A percentile compares a stretch with the other conserved stretches of the same genome.
Evolutionary conservation across 2,113 vertebrate genomes (phyloP).

Genomic region (Petromus typicus): DNA sequence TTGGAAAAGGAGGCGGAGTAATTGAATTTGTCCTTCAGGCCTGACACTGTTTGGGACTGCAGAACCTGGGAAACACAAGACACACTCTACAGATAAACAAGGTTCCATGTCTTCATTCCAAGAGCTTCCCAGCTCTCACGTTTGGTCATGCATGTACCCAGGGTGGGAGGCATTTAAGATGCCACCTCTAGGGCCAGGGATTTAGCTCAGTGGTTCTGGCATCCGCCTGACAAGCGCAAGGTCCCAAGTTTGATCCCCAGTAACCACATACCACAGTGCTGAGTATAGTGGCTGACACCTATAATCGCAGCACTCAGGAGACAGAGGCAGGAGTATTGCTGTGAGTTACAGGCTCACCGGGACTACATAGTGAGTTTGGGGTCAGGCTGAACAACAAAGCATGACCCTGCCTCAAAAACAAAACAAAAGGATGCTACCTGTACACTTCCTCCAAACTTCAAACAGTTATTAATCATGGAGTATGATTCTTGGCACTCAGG

Average conservation of each 20-base stretch:
- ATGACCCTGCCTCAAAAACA: too few relatives aligned
- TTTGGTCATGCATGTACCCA: not conserved
- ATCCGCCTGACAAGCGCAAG: too few relatives aligned
- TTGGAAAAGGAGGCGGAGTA: not conserved
- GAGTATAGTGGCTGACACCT: too few relatives aligned
- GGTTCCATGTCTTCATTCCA: not conserved
- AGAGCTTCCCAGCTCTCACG: not conserved
- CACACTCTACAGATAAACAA: not conserved
- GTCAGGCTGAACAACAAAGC: too few relatives aligned
- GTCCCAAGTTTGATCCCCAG: too few relatives aligned
- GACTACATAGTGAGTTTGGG: too few relatives aligned
- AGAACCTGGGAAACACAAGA: not conserved
- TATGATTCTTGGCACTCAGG: not conserved
- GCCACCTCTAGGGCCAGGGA: not conserved
- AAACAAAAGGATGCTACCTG: not conserved
- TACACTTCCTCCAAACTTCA: not conserved
- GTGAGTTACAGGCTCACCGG: too few relatives aligned
- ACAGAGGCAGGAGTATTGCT: too few relatives aligned
- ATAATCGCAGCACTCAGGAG: too few relatives aligned
- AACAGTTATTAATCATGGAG: not conserved
- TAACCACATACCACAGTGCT: too few relatives aligned
- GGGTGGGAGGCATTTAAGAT: not conserved
- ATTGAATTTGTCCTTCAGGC: not conserved
- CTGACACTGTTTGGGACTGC: not conserved
- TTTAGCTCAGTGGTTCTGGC: too few relatives aligned